Base-by-base conservation (phyloP, 1,140 invertebrate species). In the Homalodisca vitripennis region DNA sequence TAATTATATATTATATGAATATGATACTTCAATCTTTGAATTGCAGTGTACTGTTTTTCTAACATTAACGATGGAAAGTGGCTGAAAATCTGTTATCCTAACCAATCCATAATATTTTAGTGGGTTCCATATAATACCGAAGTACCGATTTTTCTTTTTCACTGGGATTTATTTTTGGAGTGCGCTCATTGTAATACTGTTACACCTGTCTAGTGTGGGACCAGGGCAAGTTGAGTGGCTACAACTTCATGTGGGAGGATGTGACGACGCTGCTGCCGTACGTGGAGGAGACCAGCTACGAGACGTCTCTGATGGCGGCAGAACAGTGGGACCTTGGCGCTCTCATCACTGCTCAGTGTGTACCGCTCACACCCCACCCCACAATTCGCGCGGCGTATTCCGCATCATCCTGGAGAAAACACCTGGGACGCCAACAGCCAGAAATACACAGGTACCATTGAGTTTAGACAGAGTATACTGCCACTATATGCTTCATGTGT, bases 161-260 rank as follows among this genome's bases (percentile, higher is more conserved):
- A n/a, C n/a, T n/a, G n/a, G n/a, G n/a, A n/a, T n/a, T n/a, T n/a
- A n/a, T n/a, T n/a, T n/a, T n/a, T n/a, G n/a, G n/a, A n/a, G n/a
- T n/a, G n/a, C n/a, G n/a, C n/a, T n/a, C n/a, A n/a, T n/a, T n/a
- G n/a, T n/a, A n/a, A n/a, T n/a, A n/a, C n/a, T n/a, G n/a, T n/a
- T n/a, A n/a, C n/a, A n/a, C n/a, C n/a, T n/a, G n/a, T 86, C 68
- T 74, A 94, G 91, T 97, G 71, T 98, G 94, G 94, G 93, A 96
- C 76, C 89, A 94, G 70, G 85, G 83, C 2, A 93, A 92, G 76
- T 80, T 92, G 24, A 90, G 89, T 73, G 86, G 89, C 73, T 95
- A 89, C 72, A 93, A 92, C 74, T 97, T 94, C 81, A 86, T 89
- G 6, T 97, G 94, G 93, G 92, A 88, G 84, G 92, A 98, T 79